Base-by-base conservation (phyloP, 1,140 invertebrate species). In the Drosophila neocordata region DNA sequence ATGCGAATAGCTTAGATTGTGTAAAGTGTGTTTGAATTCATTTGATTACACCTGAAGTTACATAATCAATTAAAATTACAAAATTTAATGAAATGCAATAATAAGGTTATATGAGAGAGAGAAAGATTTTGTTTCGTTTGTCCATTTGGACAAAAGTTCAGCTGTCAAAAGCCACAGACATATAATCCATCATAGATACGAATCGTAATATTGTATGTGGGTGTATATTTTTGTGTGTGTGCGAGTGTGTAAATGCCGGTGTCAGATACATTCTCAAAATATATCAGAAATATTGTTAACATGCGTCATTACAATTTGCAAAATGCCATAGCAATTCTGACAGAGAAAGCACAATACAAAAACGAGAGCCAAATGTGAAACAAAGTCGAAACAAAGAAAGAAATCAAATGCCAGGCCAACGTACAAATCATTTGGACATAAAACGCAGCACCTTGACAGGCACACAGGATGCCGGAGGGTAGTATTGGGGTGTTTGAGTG, bases 291-390 rank as follows among this genome's bases (percentile, higher is more conserved):
- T 79, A 88, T 84, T 88, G 88, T 90, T 90, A 90, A 88, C 88
- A 90, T 90, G 79, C 88, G 83, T 90, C 88, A 90, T 90, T 90
- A 90, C 88, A 84, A 84, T 90, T 88, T 90, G 83, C 79, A 85
- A 87, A 89, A 75, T 71, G 75, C 67, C 80, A 84, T 73, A 68
- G 74, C 65, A 70, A 75, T 75, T 15, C 53, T 8, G 15, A 11
- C 27, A 31, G 15, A 48, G 15, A 18, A 48, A 20, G 41, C 18
- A 6, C 15, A 20, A 48, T 8, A 48, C 4, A 20, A 18, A 48
- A 11, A 60, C 22, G n/a, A 57, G 58, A 31, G 24, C 44, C 31
- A 53, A 68, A 56, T 63, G 64, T 58, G 65, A 67, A 72, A 24
- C 34, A 38, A n/a, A 38, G 37, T 18, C 56, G 37, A 71, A 71